Evolutionary conservation across 2,888 invertebrate genomes (phyloP).

Genomic region (Thera britannica): DNA sequence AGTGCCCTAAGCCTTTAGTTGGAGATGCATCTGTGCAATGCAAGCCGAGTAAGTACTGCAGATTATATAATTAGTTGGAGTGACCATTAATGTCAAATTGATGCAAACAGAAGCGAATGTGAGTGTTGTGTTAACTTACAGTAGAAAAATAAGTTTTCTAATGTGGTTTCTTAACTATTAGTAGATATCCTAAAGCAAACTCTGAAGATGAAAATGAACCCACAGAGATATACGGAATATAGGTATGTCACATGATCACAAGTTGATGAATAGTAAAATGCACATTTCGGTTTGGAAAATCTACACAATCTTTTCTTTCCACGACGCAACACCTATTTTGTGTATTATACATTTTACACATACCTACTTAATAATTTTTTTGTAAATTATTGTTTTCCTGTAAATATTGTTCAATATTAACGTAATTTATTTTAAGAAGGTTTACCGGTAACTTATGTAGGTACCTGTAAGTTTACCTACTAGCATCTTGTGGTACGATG

Average conservation of each 20-base stretch:
- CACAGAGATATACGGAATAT: slow-evolving; percentile 22
- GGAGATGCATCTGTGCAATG: slow-evolving; percentile 95
- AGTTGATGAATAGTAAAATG: slow-evolving; percentile 1
- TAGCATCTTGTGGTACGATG: not conserved
- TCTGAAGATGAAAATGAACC: slow-evolving; percentile 21
- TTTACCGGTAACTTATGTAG: not conserved
- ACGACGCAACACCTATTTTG: slow-evolving; percentile 20
- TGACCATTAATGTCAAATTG: too few species aligned
- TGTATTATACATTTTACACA: slow-evolving; percentile 29
- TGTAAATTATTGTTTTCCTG: slow-evolving; percentile 30
- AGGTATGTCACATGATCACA: slow-evolving; percentile 25
- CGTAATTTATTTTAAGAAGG: not conserved
- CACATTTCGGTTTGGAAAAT: slow-evolving; percentile 6
- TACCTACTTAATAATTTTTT: slow-evolving; percentile 4
- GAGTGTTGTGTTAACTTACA: not conserved
- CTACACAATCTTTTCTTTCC: slow-evolving; percentile 21
- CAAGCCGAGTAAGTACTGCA: slow-evolving; percentile 87
- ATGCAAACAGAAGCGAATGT: not conserved
- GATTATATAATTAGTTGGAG: not conserved
- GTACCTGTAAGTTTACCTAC: not conserved
- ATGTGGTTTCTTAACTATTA: slow-evolving; percentile 6
- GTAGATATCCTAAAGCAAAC: slow-evolving; percentile 19
- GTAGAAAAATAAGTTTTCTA: not conserved
- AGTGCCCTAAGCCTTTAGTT: slow-evolving; percentile 91
- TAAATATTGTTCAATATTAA: slow-evolving; percentile 35